Base-by-base conservation (phyloP, 2,113 vertebrate species). In the Pitta sordida region DNA sequence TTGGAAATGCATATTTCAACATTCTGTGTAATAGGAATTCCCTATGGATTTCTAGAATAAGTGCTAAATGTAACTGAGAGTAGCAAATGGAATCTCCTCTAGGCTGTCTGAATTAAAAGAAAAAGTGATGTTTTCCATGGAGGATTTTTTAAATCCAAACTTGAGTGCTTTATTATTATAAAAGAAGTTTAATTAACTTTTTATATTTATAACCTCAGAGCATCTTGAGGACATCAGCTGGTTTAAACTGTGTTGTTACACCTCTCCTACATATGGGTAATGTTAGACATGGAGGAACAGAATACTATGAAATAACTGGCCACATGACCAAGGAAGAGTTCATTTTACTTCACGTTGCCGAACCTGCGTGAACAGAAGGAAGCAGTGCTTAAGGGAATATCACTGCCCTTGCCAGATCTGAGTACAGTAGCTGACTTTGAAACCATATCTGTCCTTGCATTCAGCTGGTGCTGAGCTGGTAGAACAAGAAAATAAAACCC, bases 181-280 rank as follows among this genome's bases (percentile, higher is more conserved):
- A 75, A 88, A 64, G 7, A 80, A 88, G 82, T 62, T 26, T 82
- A 93, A 92, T 87, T 96, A 93, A 82, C 30, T 48, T 12, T 83
- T 90, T 60, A 10, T 82, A 64, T 79, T 90, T 78, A 51, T 55
- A 79, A 76, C 51, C 32, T n/a, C 43, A 27, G 17, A 44, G 22
- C 32, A 78, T 32, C 32, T 76, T 83, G 26, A 94, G 37, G 34
- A 6, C 58, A 53, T 87, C 48, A 73, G 41, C 37, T 64, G 63
- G 15, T 12, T 49, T 55, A 59, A 69, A 5, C 10, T 27, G 12
- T 68, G 14, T 36, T 74, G 26, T 79, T 82, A 27, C 3, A 3
- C 11, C 12, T 52, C 34, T 74, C 90, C 44, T 53, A 56, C 3
- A 26, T 26, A 29, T 6, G 68, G 15, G 15, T 80, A 46, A 36